Percentiles rank a stretch among this genome's conserved stretches.
These are phyloP conservation scores for Pempheris klunzingeri DNA, from an alignment of 2,797 vertebrate genomes.

Conservation along the genomic window DNA sequence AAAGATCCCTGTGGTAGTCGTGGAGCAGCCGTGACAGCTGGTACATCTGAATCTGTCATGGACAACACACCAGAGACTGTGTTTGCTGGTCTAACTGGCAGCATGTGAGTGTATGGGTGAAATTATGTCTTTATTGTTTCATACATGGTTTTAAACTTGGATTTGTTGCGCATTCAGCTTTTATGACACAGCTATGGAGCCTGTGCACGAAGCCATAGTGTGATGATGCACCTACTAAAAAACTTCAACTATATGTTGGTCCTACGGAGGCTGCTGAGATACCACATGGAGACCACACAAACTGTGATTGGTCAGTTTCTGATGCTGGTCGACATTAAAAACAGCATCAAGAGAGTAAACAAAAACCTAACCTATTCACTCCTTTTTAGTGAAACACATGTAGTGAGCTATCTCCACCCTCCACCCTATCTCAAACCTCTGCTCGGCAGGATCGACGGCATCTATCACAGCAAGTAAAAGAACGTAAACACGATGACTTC, in stretches of 20 bases:
- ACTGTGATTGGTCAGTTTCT: neutral
- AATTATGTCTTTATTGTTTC: neutral
- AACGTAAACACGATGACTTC: neutral
- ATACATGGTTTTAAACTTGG: neutral
- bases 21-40: constrained; percentile 96
- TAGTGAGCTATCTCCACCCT: neutral
- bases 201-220: neutral
- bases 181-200: neutral
- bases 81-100: neutral
- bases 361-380: neutral
- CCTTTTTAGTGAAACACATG: neutral
- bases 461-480: neutral
- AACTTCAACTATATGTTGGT: neutral
- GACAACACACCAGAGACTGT: constrained; percentile 10
- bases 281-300: neutral
- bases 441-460: neutral
- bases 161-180: neutral
- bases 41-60: constrained; percentile 96
- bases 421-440: neutral
- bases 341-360: neutral
- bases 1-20: constrained; percentile 96
- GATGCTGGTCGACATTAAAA: neutral
- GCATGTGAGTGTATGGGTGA: neutral
- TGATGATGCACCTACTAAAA: neutral
- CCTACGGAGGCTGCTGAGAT: neutral